Evolutionary conservation across 2,113 vertebrate species (phyloP), one percentile per base, ranked within the genome.

Genomic region (Xenopus borealis): DNA sequence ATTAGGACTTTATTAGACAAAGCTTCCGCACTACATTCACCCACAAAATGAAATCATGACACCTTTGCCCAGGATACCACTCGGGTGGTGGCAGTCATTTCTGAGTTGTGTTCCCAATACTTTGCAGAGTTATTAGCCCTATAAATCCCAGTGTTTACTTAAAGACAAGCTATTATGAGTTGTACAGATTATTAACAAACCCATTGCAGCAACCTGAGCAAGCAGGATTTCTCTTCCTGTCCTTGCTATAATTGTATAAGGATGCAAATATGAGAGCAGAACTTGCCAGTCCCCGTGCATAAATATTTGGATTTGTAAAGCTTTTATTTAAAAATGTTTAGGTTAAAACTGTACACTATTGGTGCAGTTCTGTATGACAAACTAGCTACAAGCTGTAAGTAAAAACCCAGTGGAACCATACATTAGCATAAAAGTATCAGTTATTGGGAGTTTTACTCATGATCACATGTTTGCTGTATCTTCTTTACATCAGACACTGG

Each of bases 71-170:
- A 40, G 45, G 45, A 61, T 62, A 62, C 55, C 40, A 63, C 59
- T 68, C 52, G 61, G 65, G 44, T 75, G 65, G 55, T 62, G 53
- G 55, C 45, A 57, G 59, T 64, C 66, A 20, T 46, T 52, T 63
- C 59, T 77, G 74, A 77, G 61, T 77, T 77, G 74, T 77, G 74
- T 70, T 77, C 69, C 47, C 59, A 77, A 77, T 77, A 77, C 58
- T 50, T 47, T 53, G 66, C 30, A 57, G 74, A 64, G 52, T 23
- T 70, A 77, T 77, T 77, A 70, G 46, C 47, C 58, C 59, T 55
- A 69, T 77, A 77, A 77, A 77, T 77, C 69, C 67, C 66, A 44
- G 46, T 70, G 67, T 77, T 67, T 70, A 77, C 74, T 77, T 77
- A 77, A 70, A 70, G 74, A 57, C 74, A 77, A 47, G 3, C 59